phyloP scores from a whole-genome alignment of 2,113 vertebrate species.

The Bufo gargarizans region DNA sequence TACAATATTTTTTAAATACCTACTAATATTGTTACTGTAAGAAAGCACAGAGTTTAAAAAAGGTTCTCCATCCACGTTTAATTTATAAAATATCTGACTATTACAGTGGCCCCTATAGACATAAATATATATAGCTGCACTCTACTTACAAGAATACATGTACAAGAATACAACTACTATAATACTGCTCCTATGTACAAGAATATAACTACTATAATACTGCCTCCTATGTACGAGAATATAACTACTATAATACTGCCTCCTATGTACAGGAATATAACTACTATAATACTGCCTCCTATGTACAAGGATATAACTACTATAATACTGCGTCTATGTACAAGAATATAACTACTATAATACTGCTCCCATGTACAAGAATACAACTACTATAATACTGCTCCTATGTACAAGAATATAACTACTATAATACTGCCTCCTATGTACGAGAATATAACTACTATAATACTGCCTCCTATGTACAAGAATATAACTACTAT shows the following conservation, averaged over 20 bases:
- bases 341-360: not conserved
- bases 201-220: conserved; percentile 6
- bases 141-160: no score
- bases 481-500: no score
- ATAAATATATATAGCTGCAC: no score
- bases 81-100: no score
- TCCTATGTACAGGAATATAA: not conserved
- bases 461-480: no score
- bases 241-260: conserved; percentile 2
- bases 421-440: not conserved
- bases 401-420: not conserved
- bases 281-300: conserved; percentile 5
- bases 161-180: not conserved
- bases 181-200: not conserved
- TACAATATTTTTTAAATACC: no score
- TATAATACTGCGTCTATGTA: not conserved
- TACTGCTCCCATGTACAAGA: not conserved
- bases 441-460: no score
- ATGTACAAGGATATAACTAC: not conserved
- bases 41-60: no score
- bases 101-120: no score
- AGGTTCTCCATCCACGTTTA: no score
- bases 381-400: not conserved
- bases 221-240: not conserved
- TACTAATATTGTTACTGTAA: no score